Conservation (phyloP, 2,113 vertebrate species). For the Sula dactylatra region DNA sequence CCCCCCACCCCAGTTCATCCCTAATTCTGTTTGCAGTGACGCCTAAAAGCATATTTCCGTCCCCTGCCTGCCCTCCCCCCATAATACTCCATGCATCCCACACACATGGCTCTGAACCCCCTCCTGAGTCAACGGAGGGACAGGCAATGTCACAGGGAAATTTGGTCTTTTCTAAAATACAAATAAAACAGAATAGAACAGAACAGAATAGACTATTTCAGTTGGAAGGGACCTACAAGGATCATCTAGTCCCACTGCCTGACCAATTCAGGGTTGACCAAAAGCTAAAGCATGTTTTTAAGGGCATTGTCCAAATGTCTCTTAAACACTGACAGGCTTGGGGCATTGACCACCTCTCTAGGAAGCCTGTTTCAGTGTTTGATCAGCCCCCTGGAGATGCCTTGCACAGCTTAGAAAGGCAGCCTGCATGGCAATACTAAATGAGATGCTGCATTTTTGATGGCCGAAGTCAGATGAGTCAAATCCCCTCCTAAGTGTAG, state of each 20-base stretch:
- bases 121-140: not conserved
- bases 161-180: not conserved
- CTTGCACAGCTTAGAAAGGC: not conserved
- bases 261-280: not conserved
- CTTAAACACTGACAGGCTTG: not conserved
- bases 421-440: not conserved
- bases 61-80: not conserved
- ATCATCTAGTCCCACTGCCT: not conserved
- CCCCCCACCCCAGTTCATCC: not conserved
- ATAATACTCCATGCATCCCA: fast-evolving
- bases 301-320: not conserved
- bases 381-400: not conserved
- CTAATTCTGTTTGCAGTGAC: not conserved
- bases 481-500: not conserved
- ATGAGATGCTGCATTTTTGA: not conserved
- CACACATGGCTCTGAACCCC: not conserved
- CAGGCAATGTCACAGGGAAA: not conserved
- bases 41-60: not conserved
- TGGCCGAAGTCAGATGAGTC: not conserved
- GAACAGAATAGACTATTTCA: not conserved
- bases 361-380: not conserved
- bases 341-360: not conserved
- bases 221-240: not conserved
- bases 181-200: not conserved
- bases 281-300: not conserved